These are phyloP conservation scores for Chaetodon auriga DNA, from an alignment of 2,113 vertebrate species.

Conservation along the genomic window DNA sequence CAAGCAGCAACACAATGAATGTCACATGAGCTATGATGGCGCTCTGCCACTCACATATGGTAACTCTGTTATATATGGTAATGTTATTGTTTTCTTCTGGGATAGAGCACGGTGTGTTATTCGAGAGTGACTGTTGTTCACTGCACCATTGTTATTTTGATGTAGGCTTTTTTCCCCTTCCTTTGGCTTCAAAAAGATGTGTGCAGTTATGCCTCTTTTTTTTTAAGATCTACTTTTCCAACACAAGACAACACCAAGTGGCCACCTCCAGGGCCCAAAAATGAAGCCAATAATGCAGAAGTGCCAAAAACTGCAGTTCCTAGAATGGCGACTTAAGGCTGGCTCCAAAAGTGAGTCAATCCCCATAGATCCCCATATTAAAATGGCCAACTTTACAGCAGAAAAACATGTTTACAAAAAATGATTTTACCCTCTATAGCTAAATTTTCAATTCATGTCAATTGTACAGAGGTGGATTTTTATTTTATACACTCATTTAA, in stretches of 20 bases:
- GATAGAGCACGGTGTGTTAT: not conserved
- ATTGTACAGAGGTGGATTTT: too few species aligned
- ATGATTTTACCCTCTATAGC: too few species aligned
- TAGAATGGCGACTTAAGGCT: too few species aligned
- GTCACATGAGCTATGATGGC: slow-evolving; percentile 55
- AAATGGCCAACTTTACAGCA: too few species aligned
- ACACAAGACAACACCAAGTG: not conserved
- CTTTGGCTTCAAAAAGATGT: slow-evolving; percentile 4
- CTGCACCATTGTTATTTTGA: slow-evolving; percentile 24
- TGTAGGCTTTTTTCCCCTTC: not conserved
- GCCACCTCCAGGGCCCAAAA: too few species aligned
- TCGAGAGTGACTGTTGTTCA: not conserved
- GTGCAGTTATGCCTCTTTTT: not conserved
- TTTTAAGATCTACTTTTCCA: not conserved
- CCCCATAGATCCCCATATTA: too few species aligned
- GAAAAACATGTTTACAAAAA: too few species aligned
- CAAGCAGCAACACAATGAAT: slow-evolving; percentile 66
- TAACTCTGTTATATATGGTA: slow-evolving; percentile 49
- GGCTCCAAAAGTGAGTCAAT: too few species aligned
- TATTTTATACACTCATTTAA: too few species aligned
- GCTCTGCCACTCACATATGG: slow-evolving; percentile 50
- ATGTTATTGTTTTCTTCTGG: slow-evolving; percentile 32
- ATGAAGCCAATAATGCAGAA: too few species aligned
- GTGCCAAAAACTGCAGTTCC: too few species aligned
- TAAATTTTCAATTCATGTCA: too few species aligned